Evolutionary conservation across 2,888 invertebrate species (phyloP).

Genomic region (Polyploca ridens): DNA sequence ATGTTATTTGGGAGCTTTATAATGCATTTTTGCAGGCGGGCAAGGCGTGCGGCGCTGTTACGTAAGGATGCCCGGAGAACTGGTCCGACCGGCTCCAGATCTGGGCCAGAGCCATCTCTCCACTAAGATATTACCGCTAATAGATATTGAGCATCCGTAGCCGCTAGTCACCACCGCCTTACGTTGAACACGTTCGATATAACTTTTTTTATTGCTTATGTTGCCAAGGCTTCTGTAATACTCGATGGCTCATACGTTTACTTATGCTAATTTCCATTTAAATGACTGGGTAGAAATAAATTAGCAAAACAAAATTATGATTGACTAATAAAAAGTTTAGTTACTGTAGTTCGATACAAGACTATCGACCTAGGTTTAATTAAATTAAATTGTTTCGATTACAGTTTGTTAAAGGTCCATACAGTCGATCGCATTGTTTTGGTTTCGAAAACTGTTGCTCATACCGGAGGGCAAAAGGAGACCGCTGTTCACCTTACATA

Average conservation of each 20-base stretch:
- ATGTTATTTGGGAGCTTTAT: conserved; percentile 71
- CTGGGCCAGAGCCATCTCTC: conserved; percentile 82
- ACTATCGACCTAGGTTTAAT: neutral
- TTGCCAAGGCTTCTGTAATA: conserved; percentile 34
- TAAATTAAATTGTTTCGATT: neutral
- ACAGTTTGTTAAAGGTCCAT: conserved; percentile 16
- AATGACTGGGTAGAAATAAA: too few relatives aligned
- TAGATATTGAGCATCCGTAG: conserved; percentile 71
- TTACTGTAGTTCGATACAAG: neutral
- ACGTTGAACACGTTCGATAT: conserved; percentile 45
- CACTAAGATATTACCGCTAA: conserved; percentile 77
- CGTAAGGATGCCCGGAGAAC: conserved; percentile 78
- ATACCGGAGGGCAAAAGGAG: conserved; percentile 49
- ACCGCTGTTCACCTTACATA: conserved; percentile 62
- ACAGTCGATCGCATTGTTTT: conserved; percentile 48
- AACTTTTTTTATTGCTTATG: conserved; percentile 34
- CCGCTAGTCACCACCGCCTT: conserved; percentile 44
- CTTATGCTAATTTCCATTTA: neutral
- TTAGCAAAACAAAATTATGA: too few relatives aligned
- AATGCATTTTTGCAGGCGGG: conserved; percentile 79
- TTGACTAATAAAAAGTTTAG: neutral
- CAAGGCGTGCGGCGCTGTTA: conserved; percentile 60
- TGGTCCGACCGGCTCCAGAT: conserved; percentile 78
- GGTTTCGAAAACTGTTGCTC: conserved; percentile 49
- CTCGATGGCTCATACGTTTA: conserved; percentile 12